Evolutionary conservation across 2,113 vertebrate species (phyloP), one percentile per base, ranked within the genome.

Genomic region (Circaetus cinerascens): DNA sequence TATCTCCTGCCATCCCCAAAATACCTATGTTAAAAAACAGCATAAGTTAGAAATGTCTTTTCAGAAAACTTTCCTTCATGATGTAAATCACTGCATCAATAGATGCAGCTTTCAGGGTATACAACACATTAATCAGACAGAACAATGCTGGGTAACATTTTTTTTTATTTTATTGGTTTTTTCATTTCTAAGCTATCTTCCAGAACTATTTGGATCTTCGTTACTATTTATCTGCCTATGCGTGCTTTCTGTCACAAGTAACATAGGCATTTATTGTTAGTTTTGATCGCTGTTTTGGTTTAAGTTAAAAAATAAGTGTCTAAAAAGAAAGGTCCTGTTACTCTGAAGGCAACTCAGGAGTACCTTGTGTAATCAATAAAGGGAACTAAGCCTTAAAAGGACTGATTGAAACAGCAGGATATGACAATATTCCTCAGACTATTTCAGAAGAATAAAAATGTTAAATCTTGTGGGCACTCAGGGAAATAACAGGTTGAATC

Each of bases 401-500:
- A 60, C 40, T 40, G 41, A 83, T 85, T 8, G 11, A 88, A 80
- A 71, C 64, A 93, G 91, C 90, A 97, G 90, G 95, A 97, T 95
- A 78, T 92, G 94, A 95, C 90, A 80, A 59, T 51, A 55, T 43
- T 68, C 68, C 51, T 80, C 73, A 50, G 63, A 88, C 53, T 48
- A 38, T 45, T 94, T 92, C 60, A 89, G 90, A 88, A 63, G 45
- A 77, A 77, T 91, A 51, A 51, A 51, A 51, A 51, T 18, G 38
- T 62, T 78, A 60, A 76, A 67, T 45, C 76, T 72, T 90, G 86
- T 75, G 74, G 80, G 51, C 68, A 76, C 32, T 46, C 11, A 60
- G 34, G n/a, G 32, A 88, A 83, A 86, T 92, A 96, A 97, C 66
- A 95, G 73, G 88, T 29, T 85, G 57, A 66, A 90, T 38, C 48